Conservation (phyloP, 1,140 invertebrate species). For the Rhagoletis pomonella region DNA sequence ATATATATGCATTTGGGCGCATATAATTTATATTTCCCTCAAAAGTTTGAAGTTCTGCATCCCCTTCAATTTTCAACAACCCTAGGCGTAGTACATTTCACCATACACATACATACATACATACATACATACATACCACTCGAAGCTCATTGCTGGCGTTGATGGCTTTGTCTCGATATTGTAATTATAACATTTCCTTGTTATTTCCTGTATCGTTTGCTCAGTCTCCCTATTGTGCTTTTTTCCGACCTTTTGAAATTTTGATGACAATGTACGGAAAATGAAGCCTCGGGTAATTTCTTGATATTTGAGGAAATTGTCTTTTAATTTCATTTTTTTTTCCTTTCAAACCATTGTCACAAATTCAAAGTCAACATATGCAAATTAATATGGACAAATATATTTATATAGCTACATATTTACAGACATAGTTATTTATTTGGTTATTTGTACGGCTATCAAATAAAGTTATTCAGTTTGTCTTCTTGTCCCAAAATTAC, state of each 20-base stretch:
- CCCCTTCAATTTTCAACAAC: background rate
- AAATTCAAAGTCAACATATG: background rate
- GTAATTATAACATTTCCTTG: slow-evolving; percentile 24
- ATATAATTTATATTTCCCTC: background rate
- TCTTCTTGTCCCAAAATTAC: too few relatives aligned
- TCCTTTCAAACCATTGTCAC: background rate
- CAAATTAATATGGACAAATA: background rate
- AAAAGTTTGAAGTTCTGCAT: background rate
- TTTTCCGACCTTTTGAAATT: background rate
- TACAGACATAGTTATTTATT: too few relatives aligned
- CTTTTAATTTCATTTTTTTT: background rate
- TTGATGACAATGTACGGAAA: too few relatives aligned
- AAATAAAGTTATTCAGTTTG: too few relatives aligned
- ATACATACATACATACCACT: too few relatives aligned
- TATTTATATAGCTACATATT: background rate
- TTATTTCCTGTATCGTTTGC: background rate
- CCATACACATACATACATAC: too few relatives aligned
- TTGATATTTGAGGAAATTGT: background rate
- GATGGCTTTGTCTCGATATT: background rate
- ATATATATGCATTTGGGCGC: too few relatives aligned
- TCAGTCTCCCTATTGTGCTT: background rate
- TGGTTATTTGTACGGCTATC: too few relatives aligned
- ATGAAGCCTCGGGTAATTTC: background rate
- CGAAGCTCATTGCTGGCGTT: background rate
- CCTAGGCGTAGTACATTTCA: background rate